These are phyloP conservation scores for Sciurus niger DNA, from an alignment of 2,113 vertebrate species.

Conservation along the genomic window DNA sequence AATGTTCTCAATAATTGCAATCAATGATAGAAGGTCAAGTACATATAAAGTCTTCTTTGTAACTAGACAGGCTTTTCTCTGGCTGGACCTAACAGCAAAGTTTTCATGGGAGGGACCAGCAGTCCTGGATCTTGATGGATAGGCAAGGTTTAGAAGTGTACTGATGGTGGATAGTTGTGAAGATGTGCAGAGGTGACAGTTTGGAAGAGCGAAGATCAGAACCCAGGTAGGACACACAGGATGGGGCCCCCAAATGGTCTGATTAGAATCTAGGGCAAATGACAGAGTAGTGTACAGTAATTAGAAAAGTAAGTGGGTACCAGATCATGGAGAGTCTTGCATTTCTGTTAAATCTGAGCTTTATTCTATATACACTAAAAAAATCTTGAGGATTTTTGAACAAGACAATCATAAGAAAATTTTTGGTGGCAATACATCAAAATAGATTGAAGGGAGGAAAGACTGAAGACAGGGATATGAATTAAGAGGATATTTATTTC, in stretches of 20 bases:
- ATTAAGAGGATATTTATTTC: conserved; percentile 41
- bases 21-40: neutral
- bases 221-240: neutral
- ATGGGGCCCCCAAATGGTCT: neutral
- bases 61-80: neutral
- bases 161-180: neutral
- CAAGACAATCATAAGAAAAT: neutral
- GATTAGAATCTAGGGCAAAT: neutral
- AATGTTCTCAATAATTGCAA: neutral
- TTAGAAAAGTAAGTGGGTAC: neutral
- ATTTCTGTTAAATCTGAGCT: neutral
- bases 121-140: neutral
- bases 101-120: neutral
- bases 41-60: neutral
- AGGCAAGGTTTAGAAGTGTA: conserved; percentile 6
- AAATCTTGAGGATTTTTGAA: conserved; percentile 20
- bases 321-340: neutral
- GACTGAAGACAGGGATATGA: neutral
- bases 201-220: neutral
- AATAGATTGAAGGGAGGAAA: conserved; percentile 26
- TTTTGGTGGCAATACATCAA: conserved; percentile 14
- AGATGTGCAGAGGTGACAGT: neutral
- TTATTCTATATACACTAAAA: neutral
- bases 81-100: neutral
- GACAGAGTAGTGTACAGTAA: neutral